These are phyloP conservation scores for Limanda limanda DNA, from an alignment of 2,113 vertebrate genomes.

Conservation along the genomic window DNA sequence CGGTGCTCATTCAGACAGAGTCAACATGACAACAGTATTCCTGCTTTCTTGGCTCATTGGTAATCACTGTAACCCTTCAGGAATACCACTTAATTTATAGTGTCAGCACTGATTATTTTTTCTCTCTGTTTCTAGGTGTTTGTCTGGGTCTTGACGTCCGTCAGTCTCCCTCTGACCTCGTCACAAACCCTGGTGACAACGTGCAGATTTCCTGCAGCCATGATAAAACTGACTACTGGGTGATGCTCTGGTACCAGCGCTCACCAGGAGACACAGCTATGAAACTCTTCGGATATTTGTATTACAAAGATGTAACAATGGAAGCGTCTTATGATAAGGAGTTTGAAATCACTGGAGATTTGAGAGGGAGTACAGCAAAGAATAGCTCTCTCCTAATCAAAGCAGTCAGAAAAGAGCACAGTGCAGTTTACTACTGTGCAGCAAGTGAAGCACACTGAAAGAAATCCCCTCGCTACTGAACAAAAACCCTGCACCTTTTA, in stretches of 20 bases:
- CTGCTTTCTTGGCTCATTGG: constrained; percentile 21
- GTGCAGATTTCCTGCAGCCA: constrained; percentile 53
- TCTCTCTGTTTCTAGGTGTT: not conserved
- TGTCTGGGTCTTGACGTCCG: constrained; percentile 16
- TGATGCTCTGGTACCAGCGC: constrained; percentile 68
- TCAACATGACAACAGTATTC: constrained; percentile 37
- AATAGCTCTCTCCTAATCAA: constrained; percentile 20
- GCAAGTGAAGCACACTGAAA: constrained; percentile 50
- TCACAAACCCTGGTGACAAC: constrained; percentile 11
- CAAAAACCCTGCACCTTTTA: constrained; percentile 39
- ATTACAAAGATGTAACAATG: rapidly evolving
- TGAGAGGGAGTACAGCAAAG: not conserved
- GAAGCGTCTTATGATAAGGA: constrained; percentile 15
- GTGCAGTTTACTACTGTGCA: constrained; percentile 69
- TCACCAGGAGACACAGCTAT: constrained; percentile 39
- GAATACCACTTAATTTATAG: not conserved
- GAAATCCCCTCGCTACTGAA: not conserved
- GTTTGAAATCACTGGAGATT: constrained; percentile 34
- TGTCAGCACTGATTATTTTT: not conserved
- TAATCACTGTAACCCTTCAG: constrained; percentile 2
- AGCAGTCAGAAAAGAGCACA: constrained; percentile 2
- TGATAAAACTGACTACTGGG: constrained; percentile 11
- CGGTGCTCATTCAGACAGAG: constrained; percentile 1
- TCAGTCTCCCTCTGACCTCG: constrained; percentile 42
- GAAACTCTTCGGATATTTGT: constrained; percentile 50